phyloP scores from a whole-genome alignment of 2,888 invertebrate species.

The Buathra laborator region DNA sequence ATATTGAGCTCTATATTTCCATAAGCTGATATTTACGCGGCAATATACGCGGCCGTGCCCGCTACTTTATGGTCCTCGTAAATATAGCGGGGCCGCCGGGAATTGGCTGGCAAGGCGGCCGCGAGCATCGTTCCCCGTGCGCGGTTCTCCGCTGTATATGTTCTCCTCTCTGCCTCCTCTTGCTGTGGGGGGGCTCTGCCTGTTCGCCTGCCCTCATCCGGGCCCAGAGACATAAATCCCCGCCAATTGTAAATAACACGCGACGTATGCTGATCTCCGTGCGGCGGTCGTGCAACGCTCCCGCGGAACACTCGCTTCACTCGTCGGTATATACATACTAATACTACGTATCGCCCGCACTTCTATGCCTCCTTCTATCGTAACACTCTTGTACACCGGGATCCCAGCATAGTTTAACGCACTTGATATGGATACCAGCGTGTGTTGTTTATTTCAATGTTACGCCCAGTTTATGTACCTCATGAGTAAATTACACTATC shows the following conservation, averaged over 20 bases:
- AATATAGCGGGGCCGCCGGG: constrained; percentile 84
- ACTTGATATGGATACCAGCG: constrained; percentile 32
- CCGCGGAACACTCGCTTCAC: constrained; percentile 59
- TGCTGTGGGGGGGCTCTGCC: constrained; percentile 59
- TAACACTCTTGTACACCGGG: constrained; percentile 5
- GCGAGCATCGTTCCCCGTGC: constrained; percentile 74
- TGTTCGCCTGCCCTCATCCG: constrained; percentile 67
- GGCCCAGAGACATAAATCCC: constrained; percentile 80
- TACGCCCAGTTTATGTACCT: constrained; percentile 13
- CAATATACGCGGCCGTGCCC: constrained; percentile 85
- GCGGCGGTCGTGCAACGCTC: constrained; percentile 64
- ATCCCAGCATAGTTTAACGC: constrained; percentile 2
- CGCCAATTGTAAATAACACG: constrained; percentile 83
- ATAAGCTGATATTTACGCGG: constrained; percentile 87
- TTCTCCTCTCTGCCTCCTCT: constrained; percentile 65
- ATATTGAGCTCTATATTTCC: constrained; percentile 87
- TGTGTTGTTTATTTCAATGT: constrained; percentile 18
- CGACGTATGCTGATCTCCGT: constrained; percentile 82
- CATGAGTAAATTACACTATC: constrained; percentile 11
- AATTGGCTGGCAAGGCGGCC: constrained; percentile 84
- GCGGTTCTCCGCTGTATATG: constrained; percentile 55
- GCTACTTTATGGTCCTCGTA: constrained; percentile 85
- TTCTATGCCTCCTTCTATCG: constrained; percentile 32
- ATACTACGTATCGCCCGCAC: constrained; percentile 49
- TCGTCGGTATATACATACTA: constrained; percentile 53